Evolutionary conservation across 2,797 vertebrate species (phyloP).

Genomic region (Nannoperca obscura): DNA sequence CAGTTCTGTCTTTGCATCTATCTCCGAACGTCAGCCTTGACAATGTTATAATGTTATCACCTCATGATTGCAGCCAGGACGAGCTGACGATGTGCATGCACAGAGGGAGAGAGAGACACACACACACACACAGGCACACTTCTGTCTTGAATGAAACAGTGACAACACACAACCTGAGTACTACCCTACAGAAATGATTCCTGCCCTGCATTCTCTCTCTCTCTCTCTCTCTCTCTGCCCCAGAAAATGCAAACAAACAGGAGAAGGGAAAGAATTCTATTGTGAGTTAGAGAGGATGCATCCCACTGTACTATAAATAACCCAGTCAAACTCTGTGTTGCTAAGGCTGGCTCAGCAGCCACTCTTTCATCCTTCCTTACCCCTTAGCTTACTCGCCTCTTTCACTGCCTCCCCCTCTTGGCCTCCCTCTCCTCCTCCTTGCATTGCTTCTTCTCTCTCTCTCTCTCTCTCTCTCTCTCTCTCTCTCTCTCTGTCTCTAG

Average conservation of each 20-base stretch:
- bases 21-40: conserved; percentile 12
- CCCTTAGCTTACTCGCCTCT: conserved; percentile 42
- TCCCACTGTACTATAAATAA: conserved; percentile 87
- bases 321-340: conserved; percentile 84
- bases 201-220: conserved; percentile 56
- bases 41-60: conserved; percentile 10
- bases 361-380: conserved; percentile 74
- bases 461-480: neutral
- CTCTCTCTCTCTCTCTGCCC: conserved; percentile 53
- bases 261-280: conserved; percentile 58
- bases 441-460: conserved; percentile 3
- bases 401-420: conserved; percentile 37
- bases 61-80: conserved; percentile 7
- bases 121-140: neutral
- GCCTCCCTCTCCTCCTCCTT: conserved; percentile 18
- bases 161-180: conserved; percentile 69
- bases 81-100: conserved; percentile 1
- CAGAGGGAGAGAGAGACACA: neutral
- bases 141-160: conserved; percentile 54
- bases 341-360: conserved; percentile 85
- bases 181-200: conserved; percentile 67
- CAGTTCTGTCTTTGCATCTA: neutral
- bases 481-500: conserved; percentile 37
- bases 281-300: conserved; percentile 75
- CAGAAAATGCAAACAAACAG: conserved; percentile 71